Evolutionary conservation across 1,140 invertebrate species (phyloP), one percentile per base, ranked within the genome.

Genomic region (Dinothrombium tinctorium): DNA sequence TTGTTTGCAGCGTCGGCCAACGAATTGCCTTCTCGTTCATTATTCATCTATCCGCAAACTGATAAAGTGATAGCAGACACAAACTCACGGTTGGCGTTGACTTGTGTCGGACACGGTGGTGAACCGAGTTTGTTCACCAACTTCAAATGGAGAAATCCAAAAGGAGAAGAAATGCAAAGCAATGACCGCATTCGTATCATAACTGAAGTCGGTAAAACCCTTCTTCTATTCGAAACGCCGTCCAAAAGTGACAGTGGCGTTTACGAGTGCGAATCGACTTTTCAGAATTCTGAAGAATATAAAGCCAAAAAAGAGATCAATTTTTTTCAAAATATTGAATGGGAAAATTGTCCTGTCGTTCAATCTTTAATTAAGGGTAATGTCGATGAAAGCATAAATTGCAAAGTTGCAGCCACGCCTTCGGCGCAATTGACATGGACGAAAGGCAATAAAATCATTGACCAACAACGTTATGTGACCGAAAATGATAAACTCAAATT

Each of bases 331-430:
- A 70, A 74, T 19, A 80, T 87, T 20, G 77, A 71, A 33, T 87
- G 73, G 69, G 69, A 68, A 17, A 72, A 86, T 55, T 80, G 80
- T 1, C 79, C 80, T n/a, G 60, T 62, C 48, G 71, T 76, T 53
- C 83, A 89, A 57, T 75, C 68, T 54, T 74, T 81, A 0, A 73
- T 74, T n/a, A 69, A 78, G 46, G 80, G 72, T 51, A 69, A 45
- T 40, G 8, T 5, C 11, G 17, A 39, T 37, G 25, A 40, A 42
- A 23, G 69, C 56, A 69, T 89, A 6, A 71, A 69, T 53, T 92
- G 86, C 51, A 67, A 74, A 56, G 82, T 87, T 0, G 70, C 68
- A 36, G 79, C 82, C 1, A 74, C 75, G 56, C 84, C 84, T 12
- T 62, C 74, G 21, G 78, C 84, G 0, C 66, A 65, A 12, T 71